Conservation (phyloP, 2,113 vertebrate species). For the Chinchilla lanigera region DNA sequence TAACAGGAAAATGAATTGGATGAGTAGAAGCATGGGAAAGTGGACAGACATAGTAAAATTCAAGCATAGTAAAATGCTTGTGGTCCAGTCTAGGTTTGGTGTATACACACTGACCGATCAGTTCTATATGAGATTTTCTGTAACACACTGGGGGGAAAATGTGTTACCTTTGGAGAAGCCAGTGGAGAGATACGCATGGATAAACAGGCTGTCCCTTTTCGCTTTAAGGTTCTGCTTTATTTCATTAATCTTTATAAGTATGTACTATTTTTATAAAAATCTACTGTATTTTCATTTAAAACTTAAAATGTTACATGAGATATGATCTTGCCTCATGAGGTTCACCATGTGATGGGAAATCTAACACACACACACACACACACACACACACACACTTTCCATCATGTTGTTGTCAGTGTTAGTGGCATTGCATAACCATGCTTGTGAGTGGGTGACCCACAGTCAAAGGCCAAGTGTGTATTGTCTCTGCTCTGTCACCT, state of each 20-base stretch:
- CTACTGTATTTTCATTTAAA: slow-evolving; percentile 4
- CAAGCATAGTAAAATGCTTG: too few relatives aligned
- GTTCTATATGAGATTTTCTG: not conserved
- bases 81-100: not conserved
- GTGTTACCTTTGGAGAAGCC: not conserved
- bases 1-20: not conserved
- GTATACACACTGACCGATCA: not conserved
- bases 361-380: not conserved
- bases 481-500: not conserved
- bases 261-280: not conserved
- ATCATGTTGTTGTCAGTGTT: not conserved
- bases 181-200: not conserved
- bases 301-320: not conserved
- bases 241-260: not conserved
- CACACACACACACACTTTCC: not conserved
- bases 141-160: not conserved
- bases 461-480: not conserved
- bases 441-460: not conserved
- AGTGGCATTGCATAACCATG: not conserved
- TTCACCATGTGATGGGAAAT: not conserved
- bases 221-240: not conserved
- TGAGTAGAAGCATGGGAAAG: not conserved
- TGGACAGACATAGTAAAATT: not conserved
- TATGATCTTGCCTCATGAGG: not conserved
- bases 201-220: not conserved